A percentile compares a stretch with the other conserved stretches of the same genome.
Conservation (phyloP, 2,797 vertebrate genomes). For the Melanitta fusca region DNA sequence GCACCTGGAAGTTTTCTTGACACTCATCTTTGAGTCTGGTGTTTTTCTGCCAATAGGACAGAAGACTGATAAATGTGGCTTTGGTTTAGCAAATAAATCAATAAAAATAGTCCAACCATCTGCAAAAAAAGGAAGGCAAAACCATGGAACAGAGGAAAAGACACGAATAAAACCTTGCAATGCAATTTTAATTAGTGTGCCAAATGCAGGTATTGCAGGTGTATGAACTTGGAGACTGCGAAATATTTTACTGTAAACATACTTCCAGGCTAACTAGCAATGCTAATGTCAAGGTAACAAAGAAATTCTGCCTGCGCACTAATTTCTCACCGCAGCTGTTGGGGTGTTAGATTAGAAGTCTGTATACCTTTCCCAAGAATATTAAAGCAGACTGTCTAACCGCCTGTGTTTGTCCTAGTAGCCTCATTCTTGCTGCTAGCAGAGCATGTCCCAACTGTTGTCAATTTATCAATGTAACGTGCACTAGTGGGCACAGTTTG, state of each 20-base stretch:
- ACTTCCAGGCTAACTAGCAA: constrained; percentile 70
- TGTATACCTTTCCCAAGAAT: constrained; percentile 83
- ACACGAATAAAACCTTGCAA: constrained; percentile 2
- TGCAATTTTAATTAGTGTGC: constrained; percentile 53
- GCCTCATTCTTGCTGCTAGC: constrained; percentile 95
- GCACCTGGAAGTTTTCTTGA: constrained; percentile 27
- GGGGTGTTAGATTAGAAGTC: constrained; percentile 82
- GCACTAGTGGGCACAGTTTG: constrained; percentile 99
- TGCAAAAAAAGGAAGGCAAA: neutral
- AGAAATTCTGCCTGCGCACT: constrained; percentile 75
- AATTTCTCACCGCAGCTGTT: constrained; percentile 85
- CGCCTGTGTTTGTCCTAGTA: constrained; percentile 90
- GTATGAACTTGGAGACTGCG: constrained; percentile 17
- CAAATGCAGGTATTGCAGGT: constrained; percentile 54
- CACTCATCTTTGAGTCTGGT: neutral
- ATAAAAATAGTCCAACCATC: constrained; percentile 26
- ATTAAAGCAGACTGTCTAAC: constrained; percentile 85
- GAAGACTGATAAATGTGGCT: constrained; percentile 32
- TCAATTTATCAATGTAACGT: constrained; percentile 99
- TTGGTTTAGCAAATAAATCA: constrained; percentile 41
- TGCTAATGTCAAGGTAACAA: constrained; percentile 78
- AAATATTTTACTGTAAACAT: constrained; percentile 58
- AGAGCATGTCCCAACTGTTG: constrained; percentile 98
- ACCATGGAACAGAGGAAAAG: constrained; percentile 1
- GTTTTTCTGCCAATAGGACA: constrained; percentile 41